Evolutionary conservation across 2,113 vertebrate genomes (phyloP).

Genomic region (Eclectus roratus): DNA sequence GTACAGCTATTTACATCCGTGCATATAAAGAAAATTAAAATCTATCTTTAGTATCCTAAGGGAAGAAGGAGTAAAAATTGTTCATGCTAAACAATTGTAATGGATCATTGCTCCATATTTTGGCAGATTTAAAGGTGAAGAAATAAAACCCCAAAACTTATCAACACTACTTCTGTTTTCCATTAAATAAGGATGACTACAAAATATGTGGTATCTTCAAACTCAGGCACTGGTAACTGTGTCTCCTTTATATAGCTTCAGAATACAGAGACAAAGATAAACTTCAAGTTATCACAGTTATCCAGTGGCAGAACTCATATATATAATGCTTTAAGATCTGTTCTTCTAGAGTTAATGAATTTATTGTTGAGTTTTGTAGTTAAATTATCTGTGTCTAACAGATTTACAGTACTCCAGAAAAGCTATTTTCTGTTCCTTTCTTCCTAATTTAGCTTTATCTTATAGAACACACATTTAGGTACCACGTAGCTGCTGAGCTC

Average conservation of each 20-base stretch:
- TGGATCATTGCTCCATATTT: not conserved
- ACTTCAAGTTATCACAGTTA: not conserved
- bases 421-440: not conserved
- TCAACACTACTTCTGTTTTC: not conserved
- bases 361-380: not conserved
- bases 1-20: not conserved
- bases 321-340: not conserved
- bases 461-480: not conserved
- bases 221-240: not conserved
- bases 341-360: not conserved
- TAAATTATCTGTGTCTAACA: not conserved
- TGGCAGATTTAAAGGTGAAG: not conserved
- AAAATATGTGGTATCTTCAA: not conserved
- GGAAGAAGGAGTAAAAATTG: not conserved
- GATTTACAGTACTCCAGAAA: not conserved
- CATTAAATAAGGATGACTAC: not conserved
- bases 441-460: conserved; percentile 3
- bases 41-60: not conserved
- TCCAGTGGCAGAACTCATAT: not conserved
- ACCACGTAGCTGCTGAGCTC: not conserved
- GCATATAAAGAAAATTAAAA: not conserved
- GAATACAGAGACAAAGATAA: not conserved
- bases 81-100: not conserved
- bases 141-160: not conserved
- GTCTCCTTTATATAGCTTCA: not conserved